A percentile compares a stretch with the other conserved stretches of the same genome.
Conservation (phyloP, 1,140 invertebrate species). For the Cepaea nemoralis region DNA sequence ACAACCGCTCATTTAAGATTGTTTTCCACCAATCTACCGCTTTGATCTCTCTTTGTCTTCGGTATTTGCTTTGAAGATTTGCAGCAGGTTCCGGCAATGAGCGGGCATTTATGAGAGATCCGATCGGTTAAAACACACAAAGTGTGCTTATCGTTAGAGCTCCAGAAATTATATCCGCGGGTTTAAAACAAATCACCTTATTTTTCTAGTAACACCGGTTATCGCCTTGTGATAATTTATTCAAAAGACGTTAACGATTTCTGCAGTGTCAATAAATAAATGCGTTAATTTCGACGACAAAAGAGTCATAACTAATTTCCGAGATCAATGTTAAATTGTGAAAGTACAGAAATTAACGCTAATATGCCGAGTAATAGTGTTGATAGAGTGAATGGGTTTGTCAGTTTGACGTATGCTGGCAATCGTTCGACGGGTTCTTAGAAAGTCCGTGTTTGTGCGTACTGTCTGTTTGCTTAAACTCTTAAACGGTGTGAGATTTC, state of each 20-base stretch:
- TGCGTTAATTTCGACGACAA: not conserved
- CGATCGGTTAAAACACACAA: not conserved
- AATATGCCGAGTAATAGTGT: not conserved
- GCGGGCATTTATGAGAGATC: not conserved
- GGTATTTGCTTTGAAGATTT: not conserved
- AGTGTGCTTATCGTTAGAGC: not conserved
- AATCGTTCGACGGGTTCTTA: not conserved
- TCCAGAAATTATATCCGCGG: not conserved
- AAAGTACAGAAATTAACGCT: slow-evolving; percentile 5
- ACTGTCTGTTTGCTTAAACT: too few relatives aligned
- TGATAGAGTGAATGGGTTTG: not conserved
- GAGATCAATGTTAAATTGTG: not conserved
- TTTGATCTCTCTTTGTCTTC: not conserved
- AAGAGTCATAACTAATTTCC: not conserved
- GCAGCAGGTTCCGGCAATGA: not conserved
- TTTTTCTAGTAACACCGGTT: not conserved
- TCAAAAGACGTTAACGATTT: not conserved
- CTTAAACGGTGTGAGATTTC: too few relatives aligned
- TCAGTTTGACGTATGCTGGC: not conserved
- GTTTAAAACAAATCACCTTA: not conserved
- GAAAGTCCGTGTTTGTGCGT: not conserved
- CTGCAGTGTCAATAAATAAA: not conserved
- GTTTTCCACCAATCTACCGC: not conserved
- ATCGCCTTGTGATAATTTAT: not conserved
- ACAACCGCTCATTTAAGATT: not conserved